phyloP scores from a whole-genome alignment of 2,888 invertebrate species.

The Odontothrips loti region DNA sequence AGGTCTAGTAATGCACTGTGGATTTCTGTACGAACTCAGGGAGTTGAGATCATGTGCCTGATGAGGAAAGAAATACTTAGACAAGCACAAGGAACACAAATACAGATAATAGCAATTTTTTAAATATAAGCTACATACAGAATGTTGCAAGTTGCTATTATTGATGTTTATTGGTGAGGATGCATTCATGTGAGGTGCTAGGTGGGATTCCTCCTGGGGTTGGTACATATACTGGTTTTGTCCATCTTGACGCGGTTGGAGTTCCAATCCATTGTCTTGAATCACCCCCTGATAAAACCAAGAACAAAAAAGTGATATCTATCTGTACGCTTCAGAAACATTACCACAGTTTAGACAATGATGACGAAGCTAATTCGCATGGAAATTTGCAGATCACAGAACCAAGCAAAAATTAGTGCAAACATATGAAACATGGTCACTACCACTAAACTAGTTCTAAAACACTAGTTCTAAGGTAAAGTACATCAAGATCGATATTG shows the following conservation, averaged over 20 bases:
- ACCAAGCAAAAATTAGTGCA: too few species aligned
- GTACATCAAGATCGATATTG: too few species aligned
- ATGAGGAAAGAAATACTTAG: conserved; percentile 3
- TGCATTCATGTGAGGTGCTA: conserved; percentile 7
- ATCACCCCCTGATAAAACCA: background rate
- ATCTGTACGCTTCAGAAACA: too few species aligned
- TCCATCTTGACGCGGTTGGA: background rate
- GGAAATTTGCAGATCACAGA: too few species aligned
- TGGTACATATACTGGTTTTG: background rate
- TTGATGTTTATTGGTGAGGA: conserved; percentile 12
- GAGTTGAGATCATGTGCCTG: conserved; percentile 43
- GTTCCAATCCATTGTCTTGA: conserved; percentile 12
- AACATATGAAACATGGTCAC: too few species aligned
- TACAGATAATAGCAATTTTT: background rate
- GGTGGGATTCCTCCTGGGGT: background rate
- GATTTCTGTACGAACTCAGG: conserved; percentile 49
- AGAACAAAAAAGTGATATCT: background rate
- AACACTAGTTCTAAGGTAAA: too few species aligned
- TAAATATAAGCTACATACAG: background rate
- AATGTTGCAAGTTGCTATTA: background rate
- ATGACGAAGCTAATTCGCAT: too few species aligned
- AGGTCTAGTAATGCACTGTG: conserved; percentile 51
- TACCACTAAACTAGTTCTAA: too few species aligned
- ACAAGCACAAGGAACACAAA: conserved; percentile 31
- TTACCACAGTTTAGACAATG: too few species aligned